Base-by-base conservation (phyloP, 1,140 invertebrate species). In the Drosophila eugracilis region DNA sequence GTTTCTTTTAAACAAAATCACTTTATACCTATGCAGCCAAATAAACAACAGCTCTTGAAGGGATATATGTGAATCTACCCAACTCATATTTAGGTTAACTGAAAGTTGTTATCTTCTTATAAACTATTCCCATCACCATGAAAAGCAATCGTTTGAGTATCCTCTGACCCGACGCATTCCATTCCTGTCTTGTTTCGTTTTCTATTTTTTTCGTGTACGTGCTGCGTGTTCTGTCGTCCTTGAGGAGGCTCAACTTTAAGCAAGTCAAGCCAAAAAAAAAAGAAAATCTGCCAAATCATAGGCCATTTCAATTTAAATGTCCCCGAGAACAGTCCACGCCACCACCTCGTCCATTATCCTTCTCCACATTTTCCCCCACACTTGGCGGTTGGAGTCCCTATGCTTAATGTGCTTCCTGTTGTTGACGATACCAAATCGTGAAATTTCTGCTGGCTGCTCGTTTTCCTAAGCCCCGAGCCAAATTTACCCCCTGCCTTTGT, bases 331-430 rank as follows among this genome's bases (percentile, higher is more conserved):
- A 22, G 48, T 58, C 59, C 69, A 50, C 48, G 17, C 44, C 50
- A 39, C 45, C 24, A 53, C 67, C 60, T 85, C 63, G 55, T 55
- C 55, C 60, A 67, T 75, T 85, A 69, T 69, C 37, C 60, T 44
- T 42, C 47, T 24, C 26, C 19, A 21, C 73, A 54, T n/a, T 48
- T 59, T 44, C 28, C 39, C 17, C 72, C 48, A 26, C 48, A 26
- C 14, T 44, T 39, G 5, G 36, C 3, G 28, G 37, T 37, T 15
- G 71, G 42, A 73, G 60, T 70, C 47, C 47, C 50, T 54, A 75
- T 78, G 78, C 58, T 66, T 81, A 86, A 86, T 88, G 81, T 78
- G 77, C 70, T 86, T 86, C 77, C 83, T 86, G 81, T 86, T 81
- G 73, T 86, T 81, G 73, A 81, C 77, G 73, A 81, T 41, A 77